Evolutionary conservation across 2,888 invertebrate species (phyloP).

Genomic region (Nowickia ferox): DNA sequence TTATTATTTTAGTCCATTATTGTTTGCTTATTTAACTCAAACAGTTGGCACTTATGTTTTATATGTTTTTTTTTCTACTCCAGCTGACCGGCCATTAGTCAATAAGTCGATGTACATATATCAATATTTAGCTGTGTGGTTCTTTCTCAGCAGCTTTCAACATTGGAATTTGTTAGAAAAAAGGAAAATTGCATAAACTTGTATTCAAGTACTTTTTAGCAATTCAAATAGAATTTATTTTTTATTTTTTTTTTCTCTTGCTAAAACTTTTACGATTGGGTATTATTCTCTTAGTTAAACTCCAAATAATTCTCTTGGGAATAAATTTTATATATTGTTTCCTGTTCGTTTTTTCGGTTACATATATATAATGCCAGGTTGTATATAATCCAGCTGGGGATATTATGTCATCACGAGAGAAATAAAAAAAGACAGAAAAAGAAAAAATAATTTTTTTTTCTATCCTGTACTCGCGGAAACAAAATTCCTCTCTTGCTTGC

Average conservation of each 20-base stretch:
- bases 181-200: background rate
- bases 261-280: background rate
- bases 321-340: too few relatives aligned
- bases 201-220: constrained; percentile 19
- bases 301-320: background rate
- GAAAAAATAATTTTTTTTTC: background rate
- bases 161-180: background rate
- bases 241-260: background rate
- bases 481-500: too few relatives aligned
- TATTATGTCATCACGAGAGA: background rate
- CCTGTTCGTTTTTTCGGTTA: background rate
- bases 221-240: constrained; percentile 22
- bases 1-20: constrained; percentile 16
- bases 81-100: constrained; percentile 16
- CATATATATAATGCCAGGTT: background rate
- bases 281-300: background rate
- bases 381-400: background rate
- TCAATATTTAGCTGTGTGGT: too few relatives aligned
- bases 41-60: constrained; percentile 19
- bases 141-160: background rate
- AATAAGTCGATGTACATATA: constrained; percentile 22
- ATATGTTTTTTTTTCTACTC: background rate
- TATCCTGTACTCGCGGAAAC: too few relatives aligned
- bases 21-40: constrained; percentile 21
- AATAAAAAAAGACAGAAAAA: background rate